Percentiles rank a stretch among this genome's conserved stretches.
phyloP scores from a whole-genome alignment of 2,113 vertebrate species.

The Ancistrus triradiatus region DNA sequence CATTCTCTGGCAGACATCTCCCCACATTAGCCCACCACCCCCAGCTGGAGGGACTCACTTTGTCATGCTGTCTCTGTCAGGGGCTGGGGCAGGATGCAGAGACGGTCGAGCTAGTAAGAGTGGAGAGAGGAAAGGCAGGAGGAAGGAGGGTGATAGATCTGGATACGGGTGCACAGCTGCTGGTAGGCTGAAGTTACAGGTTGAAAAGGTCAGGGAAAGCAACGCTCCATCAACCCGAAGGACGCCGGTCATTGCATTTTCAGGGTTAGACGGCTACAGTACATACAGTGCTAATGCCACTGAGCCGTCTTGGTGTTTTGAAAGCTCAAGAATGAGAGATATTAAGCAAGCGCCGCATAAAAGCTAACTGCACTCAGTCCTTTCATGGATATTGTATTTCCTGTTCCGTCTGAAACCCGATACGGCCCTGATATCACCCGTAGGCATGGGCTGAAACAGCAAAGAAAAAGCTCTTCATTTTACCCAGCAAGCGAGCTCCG shows the following conservation, averaged over 20 bases:
- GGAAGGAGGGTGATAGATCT: conserved; percentile 39
- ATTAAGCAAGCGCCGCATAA: conserved; percentile 20
- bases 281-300: conserved; percentile 11
- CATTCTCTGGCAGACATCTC: conserved; percentile 22
- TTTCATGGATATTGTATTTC: conserved; percentile 15
- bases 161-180: conserved; percentile 73
- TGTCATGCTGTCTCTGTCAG: conserved; percentile 47
- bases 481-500: background rate
- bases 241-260: conserved; percentile 20
- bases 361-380: conserved; percentile 22
- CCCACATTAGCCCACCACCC: conserved; percentile 32
- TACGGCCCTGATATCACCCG: conserved; percentile 3
- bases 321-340: too few species aligned
- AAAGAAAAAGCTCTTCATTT: conserved; percentile 9
- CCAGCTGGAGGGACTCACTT: conserved; percentile 29
- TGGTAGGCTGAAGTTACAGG: conserved; percentile 64
- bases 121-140: background rate
- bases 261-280: conserved; percentile 17
- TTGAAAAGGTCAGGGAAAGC: conserved; percentile 59
- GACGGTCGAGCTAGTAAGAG: conserved; percentile 4
- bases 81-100: conserved; percentile 39
- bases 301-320: conserved; percentile 1
- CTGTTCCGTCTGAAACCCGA: conserved; percentile 11
- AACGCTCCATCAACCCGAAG: conserved; percentile 29
- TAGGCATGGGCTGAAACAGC: conserved; percentile 4